A percentile compares a stretch with the other conserved stretches of the same genome.
Evolutionary conservation across 2,888 invertebrate genomes (phyloP).

Genomic region (Drosophila lacicola): DNA sequence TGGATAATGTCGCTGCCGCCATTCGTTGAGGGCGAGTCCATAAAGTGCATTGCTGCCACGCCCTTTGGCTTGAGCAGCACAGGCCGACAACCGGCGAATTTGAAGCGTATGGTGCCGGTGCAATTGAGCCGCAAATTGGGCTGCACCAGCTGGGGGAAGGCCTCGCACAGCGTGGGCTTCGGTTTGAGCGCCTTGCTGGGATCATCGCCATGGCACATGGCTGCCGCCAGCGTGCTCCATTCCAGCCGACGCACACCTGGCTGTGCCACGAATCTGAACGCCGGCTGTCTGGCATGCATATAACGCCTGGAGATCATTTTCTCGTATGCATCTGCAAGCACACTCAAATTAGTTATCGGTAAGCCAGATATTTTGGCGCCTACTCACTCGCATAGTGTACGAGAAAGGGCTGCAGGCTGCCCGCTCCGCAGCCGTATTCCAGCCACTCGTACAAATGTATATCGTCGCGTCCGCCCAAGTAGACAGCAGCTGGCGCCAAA

Average conservation of each 20-base stretch:
- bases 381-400: conserved; percentile 79
- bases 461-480: conserved; percentile 82
- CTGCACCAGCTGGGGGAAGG: conserved; percentile 71
- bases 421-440: conserved; percentile 81
- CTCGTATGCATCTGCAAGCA: conserved; percentile 69
- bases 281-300: conserved; percentile 59
- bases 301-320: conserved; percentile 69
- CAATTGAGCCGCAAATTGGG: conserved; percentile 79
- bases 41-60: conserved; percentile 20
- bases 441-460: conserved; percentile 85
- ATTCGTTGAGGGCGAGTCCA: conserved; percentile 57
- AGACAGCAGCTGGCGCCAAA: conserved; percentile 80
- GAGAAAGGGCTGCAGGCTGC: conserved; percentile 83
- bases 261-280: conserved; percentile 77
- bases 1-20: conserved; percentile 56
- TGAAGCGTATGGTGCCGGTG: conserved; percentile 82
- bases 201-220: conserved; percentile 82
- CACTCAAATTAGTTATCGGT: not conserved
- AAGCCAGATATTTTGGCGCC: not conserved
- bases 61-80: conserved; percentile 77
- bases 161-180: conserved; percentile 68
- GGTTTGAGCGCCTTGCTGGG: conserved; percentile 77
- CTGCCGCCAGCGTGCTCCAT: conserved; percentile 79
- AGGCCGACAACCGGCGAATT: conserved; percentile 83
- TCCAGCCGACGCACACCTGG: conserved; percentile 79